phyloP scores from a whole-genome alignment of 2,888 invertebrate species.

The Drosophila niveifrons region DNA sequence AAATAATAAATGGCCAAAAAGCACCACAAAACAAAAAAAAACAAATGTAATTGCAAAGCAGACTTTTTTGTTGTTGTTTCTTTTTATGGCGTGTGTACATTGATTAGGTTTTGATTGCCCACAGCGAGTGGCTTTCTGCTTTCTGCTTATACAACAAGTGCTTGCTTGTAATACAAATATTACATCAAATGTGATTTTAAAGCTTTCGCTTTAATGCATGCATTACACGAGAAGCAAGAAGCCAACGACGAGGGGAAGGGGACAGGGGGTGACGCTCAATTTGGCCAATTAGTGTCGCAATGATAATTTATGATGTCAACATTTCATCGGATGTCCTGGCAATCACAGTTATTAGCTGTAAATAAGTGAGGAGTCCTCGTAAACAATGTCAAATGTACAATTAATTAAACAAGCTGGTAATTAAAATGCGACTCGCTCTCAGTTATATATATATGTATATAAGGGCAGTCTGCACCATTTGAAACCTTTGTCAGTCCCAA shows the following conservation, averaged over 20 bases:
- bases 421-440: conserved; percentile 40
- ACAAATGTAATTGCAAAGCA: conserved; percentile 40
- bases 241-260: neutral
- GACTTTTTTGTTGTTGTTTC: conserved; percentile 14
- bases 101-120: conserved; percentile 58
- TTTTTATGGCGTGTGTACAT: conserved; percentile 37
- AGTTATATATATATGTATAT: conserved; percentile 18
- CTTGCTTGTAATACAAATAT: conserved; percentile 15
- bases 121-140: conserved; percentile 12
- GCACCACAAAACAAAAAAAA: neutral
- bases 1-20: conserved; percentile 6
- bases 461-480: neutral
- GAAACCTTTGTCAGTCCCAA: conserved; percentile 17
- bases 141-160: conserved; percentile 29
- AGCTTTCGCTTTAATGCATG: conserved; percentile 39
- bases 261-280: neutral
- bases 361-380: conserved; percentile 24
- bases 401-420: conserved; percentile 52
- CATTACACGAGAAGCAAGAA: neutral
- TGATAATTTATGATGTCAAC: conserved; percentile 68
- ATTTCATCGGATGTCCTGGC: conserved; percentile 53
- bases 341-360: conserved; percentile 65
- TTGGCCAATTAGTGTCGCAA: conserved; percentile 47
- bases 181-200: conserved; percentile 30
- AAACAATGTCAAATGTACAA: conserved; percentile 46